Evolutionary conservation across 2,797 vertebrate species (phyloP), one percentile per base, ranked within the genome.

Genomic region (Ciconia nigra): DNA sequence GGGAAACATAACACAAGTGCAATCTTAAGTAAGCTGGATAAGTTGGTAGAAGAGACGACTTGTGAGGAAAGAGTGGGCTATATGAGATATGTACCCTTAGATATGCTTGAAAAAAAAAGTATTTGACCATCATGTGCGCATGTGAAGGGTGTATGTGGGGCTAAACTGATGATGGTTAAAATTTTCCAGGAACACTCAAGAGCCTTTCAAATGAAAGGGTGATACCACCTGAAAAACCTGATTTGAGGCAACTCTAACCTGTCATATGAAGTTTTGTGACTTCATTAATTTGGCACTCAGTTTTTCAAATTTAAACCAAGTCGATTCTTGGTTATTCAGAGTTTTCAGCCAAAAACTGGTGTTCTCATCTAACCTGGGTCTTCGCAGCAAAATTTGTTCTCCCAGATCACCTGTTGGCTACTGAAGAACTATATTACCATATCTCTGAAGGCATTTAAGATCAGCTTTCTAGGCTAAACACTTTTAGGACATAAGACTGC

Each of bases 101-200:
- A 52, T 18, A 22, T 31, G 9, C 8, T 57, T 77, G 29, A 41
- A 58, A 44, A 35, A 55, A 49, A 59, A 7, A 47, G 2, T 37
- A 44, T 54, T 66, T 76, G 33, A n/a, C 33, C 3, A 12, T 66
- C 26, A 18, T 57, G 47, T 25, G 62, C 0, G 0, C 7, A 21
- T 20, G 15, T 57, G 44, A 70, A 70, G 17, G 22, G 26, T 76
- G 14, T 49, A 37, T 8, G 10, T 63, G 31, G 46, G 11, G 31
- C 51, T 86, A 33, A 69, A 33, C 3, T 85, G 31, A 39, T 52
- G 37, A 24, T 59, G 41, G 19, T 37, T 90, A 49, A 63, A 72
- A 63, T 76, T 63, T 76, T 90, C 33, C 25, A 74, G 29, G 44
- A 84, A 46, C 16, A 13, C 41, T 59, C 13, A 47, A 25, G 35